Evolutionary conservation across 1,140 invertebrate species (phyloP), one percentile per base, ranked within the genome.

Genomic region (Cherax quadricarinatus): DNA sequence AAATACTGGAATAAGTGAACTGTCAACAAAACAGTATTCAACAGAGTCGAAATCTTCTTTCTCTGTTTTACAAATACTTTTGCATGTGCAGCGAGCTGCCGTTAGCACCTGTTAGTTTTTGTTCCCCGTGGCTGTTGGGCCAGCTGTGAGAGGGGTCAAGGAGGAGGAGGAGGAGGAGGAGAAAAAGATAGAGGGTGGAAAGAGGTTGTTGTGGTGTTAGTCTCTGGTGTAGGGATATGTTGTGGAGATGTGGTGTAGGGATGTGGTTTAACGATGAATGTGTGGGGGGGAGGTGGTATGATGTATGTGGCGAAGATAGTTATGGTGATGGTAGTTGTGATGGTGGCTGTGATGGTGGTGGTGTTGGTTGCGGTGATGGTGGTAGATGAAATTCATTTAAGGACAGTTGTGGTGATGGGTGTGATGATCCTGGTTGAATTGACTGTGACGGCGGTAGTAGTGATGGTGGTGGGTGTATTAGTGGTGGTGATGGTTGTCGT

Each of bases 61-160:
- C 9, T 7, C 70, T 75, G 12, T 75, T 75, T 75, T 75, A 75
- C n/a, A 75, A 70, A 75, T 75, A 5, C 70, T 75, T n/a, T 75
- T 75, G n/a, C 70, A 16, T 30, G n/a, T 75, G 70, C 21, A 30
- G 14, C 21, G 70, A 5, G n/a, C 5, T 12, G 4, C 70, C 24
- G n/a, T 75, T 75, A 75, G 24, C 70, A 75, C 70, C 70, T 75
- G 70, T 75, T 75, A 30, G 70, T 24, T 75, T n/a, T 24, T 75
- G 70, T 75, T 30, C 70, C 21, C 16, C n/a, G 18, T 70, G 21
- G 18, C 66, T 18, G 66, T n/a, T 70, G 66, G 14, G 66, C 5
- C 21, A n/a, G 66, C 21, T 12, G 12, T 70, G 66, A 21, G 5
- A 18, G 18, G 12, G 18, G 66, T 70, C 30, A n/a, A n/a, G 53